phyloP scores from a whole-genome alignment of 30 jellyfish, hydroid and myxozoan species.

The Aurelia sp. region DNA sequence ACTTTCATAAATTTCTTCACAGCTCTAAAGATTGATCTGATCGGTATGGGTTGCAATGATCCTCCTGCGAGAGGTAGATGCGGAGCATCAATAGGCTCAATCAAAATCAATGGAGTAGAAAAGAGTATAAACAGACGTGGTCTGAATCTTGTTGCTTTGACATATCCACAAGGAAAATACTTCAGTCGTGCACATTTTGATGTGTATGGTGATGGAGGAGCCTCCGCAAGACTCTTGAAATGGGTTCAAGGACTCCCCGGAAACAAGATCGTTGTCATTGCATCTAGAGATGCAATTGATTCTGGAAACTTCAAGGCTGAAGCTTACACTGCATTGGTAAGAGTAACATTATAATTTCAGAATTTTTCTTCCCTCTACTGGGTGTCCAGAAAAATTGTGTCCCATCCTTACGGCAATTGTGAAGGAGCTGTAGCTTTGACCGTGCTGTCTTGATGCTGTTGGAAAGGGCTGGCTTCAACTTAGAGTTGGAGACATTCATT shows the following conservation, averaged over 20 bases:
- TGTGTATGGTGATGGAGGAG: conserved; percentile 57
- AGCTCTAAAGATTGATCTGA: conserved; percentile 64
- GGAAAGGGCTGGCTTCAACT: no score
- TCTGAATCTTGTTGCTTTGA: conserved; percentile 68
- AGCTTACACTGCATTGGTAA: conserved; percentile 64
- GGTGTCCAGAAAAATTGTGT: no score
- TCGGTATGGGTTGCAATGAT: conserved; percentile 72
- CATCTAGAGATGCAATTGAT: conserved; percentile 62
- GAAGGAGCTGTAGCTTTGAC: no score
- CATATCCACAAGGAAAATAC: conserved; percentile 62
- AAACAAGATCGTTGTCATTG: conserved; percentile 58
- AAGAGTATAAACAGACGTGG: conserved; percentile 67
- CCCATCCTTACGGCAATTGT: no score
- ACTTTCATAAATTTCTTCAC: no score
- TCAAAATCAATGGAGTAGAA: conserved; percentile 66
- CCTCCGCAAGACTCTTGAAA: conserved; percentile 46
- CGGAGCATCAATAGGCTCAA: conserved; percentile 62
- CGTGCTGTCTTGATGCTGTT: no score
- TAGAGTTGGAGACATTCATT: no score
- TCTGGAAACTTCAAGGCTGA: conserved; percentile 41
- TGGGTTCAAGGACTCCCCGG: conserved; percentile 61
- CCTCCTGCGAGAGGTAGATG: conserved; percentile 76
- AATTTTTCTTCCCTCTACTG: no score
- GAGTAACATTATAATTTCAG: neutral
- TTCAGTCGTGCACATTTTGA: conserved; percentile 55